These are phyloP conservation scores for Aurelia sp. DNA, from an alignment of 30 jellyfish, hydroid and myxozoan genomes.

Conservation along the genomic window DNA sequence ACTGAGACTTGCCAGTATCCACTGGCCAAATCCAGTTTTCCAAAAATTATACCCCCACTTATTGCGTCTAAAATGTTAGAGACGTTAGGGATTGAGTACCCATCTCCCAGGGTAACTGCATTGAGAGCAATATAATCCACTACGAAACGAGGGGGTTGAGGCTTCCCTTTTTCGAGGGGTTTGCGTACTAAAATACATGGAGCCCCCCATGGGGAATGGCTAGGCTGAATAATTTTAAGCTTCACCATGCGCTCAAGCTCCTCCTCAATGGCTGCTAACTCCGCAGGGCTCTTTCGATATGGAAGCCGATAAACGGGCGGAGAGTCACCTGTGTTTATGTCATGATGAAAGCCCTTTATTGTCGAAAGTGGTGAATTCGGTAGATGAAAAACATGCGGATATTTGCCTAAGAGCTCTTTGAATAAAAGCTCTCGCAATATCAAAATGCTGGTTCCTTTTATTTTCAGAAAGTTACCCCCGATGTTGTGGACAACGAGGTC, in stretches of 20 bases:
- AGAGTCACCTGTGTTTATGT: constrained; percentile 46
- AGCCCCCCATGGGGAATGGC: constrained; percentile 61
- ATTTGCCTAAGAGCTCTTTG: constrained; percentile 15
- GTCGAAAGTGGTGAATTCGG: constrained; percentile 56
- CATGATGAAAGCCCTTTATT: constrained; percentile 40
- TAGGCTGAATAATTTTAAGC: constrained; percentile 43
- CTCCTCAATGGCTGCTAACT: constrained; percentile 49
- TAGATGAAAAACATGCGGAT: constrained; percentile 44
- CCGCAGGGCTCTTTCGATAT: constrained; percentile 56
- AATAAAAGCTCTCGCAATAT: no score
- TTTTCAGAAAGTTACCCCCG: no score
- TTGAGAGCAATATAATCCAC: constrained; percentile 53
- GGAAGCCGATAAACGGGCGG: constrained; percentile 58
- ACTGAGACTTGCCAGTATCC: constrained; percentile 41
- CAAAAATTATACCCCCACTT: constrained; percentile 8
- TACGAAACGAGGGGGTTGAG: constrained; percentile 57
- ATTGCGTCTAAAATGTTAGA: constrained; percentile 23
- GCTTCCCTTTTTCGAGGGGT: constrained; percentile 33
- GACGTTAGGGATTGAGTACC: constrained; percentile 25
- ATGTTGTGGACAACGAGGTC: no score
- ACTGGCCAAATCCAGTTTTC: constrained; percentile 9
- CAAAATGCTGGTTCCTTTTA: no score
- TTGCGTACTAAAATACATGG: constrained; percentile 54
- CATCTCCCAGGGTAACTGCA: constrained; percentile 41
- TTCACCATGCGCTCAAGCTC: constrained; percentile 47